Evolutionary conservation across 2,113 vertebrate species (phyloP), one percentile per base, ranked within the genome.

Genomic region (Corythornis madagascariensis): DNA sequence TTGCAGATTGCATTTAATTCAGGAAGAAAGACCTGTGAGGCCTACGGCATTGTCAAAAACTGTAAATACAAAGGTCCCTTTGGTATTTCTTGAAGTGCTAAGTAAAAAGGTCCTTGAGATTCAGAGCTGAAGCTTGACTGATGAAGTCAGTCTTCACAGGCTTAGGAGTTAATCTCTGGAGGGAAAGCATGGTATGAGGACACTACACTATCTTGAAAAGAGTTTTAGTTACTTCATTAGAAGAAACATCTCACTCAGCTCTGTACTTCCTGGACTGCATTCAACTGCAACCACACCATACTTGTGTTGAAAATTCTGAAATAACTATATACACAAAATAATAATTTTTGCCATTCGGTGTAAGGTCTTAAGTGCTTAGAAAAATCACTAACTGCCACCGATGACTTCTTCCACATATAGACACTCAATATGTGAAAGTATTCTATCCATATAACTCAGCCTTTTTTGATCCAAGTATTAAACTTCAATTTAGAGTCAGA

Each of bases 1-100:
- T 14, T 93, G 67, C 16, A 90, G 60, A 86, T 87, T 91, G 89
- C 88, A 95, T 90, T 95, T 95, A 95, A 96, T 95, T 97, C 88
- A 61, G n/a, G 48, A 76, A 79, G 74, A 95, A 85, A 67, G 52
- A 61, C 81, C 65, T 82, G 40, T 91, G 79, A 95, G 86, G 87
- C 75, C 92, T 71, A 94, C 33, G 5, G 20, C 13, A 2, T 59
- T 88, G 69, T 92, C 89, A 96, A 66, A 80, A 93, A 31, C 42
- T 63, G 66, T 83, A 91, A 86, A 93, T 86, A 88, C 71, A 93
- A 90, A 97, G 66, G 61, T 86, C 42, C 38, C 73, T 80, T 95
- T 76, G 66, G 85, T 94, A 93, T 92, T 87, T 96, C 67, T 47
- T 85, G 81, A 88, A 96, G 70, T 74, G 50, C 42, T 88, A 95